Evolutionary conservation across 2,888 invertebrate species (phyloP), one percentile per base, ranked within the genome.

Genomic region (Protonemura montana): DNA sequence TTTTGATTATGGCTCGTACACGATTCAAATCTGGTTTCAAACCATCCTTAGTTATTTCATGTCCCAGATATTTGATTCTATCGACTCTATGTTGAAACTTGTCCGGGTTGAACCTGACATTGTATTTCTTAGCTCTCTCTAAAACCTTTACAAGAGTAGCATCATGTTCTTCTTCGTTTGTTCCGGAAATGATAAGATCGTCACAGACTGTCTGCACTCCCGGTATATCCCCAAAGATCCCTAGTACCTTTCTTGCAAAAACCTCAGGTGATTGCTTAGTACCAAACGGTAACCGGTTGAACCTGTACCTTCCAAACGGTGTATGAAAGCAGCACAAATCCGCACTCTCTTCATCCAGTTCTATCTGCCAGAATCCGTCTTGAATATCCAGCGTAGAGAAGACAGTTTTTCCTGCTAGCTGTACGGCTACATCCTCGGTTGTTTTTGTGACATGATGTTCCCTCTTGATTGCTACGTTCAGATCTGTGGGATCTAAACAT

Each of bases 401-500:
- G 29, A 83, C 25, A 3, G 30, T 77, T n/a, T 85, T 84, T 13
- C 81, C 81, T n/a, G 26, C 80, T 80, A 28, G 80, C 26, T 26
- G 16, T 80, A 80, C 26, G 2, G 80, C 28, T 27, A 87, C 30
- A n/a, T 87, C 87, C 21, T 87, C 87, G 26, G 86, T 16, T 16
- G 82, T 87, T 26, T 86, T 82, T 27, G 86, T 83, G 21, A 41
- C n/a, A 16, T 82, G 80, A 82, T 87, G 81, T 41, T 78, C 81
- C 41, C 82, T 81, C 42, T 59, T 29, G n/a, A 85, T 87, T 76
- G 30, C 86, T 21, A 82, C 42, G n/a, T 87, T 87, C 3, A 86
- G 35, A 30, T 85, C 80, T 21, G 82, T 28, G 26, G 87, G 87
- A 35, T 88, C 88, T 30, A 87, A 76, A 78, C 87, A 88, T 28